These are phyloP conservation scores for Brenthis ino DNA, from an alignment of 2,888 invertebrate genomes.

Conservation along the genomic window DNA sequence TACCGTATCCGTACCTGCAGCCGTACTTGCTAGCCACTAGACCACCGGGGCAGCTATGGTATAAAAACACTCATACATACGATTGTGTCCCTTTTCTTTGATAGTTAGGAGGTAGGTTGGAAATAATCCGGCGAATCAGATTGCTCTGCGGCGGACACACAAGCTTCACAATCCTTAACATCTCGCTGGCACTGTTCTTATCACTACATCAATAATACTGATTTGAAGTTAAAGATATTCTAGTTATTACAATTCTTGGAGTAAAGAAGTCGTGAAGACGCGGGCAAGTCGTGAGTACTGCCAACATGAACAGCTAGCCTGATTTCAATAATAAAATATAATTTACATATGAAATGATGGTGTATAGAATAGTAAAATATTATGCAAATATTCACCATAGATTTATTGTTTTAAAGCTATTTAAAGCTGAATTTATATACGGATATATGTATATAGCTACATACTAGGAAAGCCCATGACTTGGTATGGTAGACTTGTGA, in stretches of 20 bases:
- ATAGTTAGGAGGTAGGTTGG: conserved; percentile 2
- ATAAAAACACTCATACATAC: background rate
- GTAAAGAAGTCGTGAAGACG: conserved; percentile 9
- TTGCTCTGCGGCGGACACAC: background rate
- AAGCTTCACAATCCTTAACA: background rate
- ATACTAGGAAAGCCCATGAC: too few relatives aligned
- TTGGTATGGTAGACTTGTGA: too few relatives aligned
- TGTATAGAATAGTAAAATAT: conserved; percentile 4
- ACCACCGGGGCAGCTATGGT: background rate
- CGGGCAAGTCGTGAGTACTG: conserved; percentile 10
- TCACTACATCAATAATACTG: conserved; percentile 6
- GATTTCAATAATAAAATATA: background rate
- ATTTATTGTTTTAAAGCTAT: too few relatives aligned
- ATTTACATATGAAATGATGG: conserved; percentile 13
- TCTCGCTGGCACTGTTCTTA: background rate
- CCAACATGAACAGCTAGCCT: background rate
- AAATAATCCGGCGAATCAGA: background rate
- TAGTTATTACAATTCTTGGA: background rate
- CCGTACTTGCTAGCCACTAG: background rate
- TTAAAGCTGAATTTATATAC: too few relatives aligned
- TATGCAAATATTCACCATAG: too few relatives aligned
- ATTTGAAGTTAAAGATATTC: conserved; percentile 3
- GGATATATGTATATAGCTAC: too few relatives aligned
- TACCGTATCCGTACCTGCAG: background rate
- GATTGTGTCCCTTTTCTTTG: conserved; percentile 10